Percentiles rank a stretch among this genome's conserved stretches.
phyloP scores from a whole-genome alignment of 2,888 invertebrate species.

The Brenthis daphne region DNA sequence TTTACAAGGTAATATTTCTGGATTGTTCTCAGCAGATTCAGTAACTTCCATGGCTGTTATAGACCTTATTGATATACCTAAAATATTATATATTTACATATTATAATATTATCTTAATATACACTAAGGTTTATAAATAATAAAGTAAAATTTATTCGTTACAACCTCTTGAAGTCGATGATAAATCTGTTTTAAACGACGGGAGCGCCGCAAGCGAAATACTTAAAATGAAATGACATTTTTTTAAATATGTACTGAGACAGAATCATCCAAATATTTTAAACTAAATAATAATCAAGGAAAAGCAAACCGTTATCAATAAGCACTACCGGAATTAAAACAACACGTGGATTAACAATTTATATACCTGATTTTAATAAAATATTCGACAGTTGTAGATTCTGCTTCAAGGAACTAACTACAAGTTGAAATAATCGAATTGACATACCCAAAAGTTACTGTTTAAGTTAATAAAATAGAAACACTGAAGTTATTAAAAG shows the following conservation, averaged over 20 bases:
- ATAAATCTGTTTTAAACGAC: too few species aligned
- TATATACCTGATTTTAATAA: slow-evolving; percentile 60
- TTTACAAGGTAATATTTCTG: slow-evolving; percentile 56
- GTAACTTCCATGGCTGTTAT: slow-evolving; percentile 51
- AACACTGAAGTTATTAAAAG: background rate
- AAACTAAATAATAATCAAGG: background rate
- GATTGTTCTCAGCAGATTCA: slow-evolving; percentile 42
- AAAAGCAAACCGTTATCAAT: background rate
- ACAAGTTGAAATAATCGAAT: slow-evolving; percentile 63
- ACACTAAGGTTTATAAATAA: background rate
- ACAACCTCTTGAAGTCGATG: background rate
- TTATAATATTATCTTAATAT: background rate
- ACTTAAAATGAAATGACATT: background rate
- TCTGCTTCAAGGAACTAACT: slow-evolving; percentile 60
- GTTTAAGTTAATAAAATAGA: background rate
- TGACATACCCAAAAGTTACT: slow-evolving; percentile 66
- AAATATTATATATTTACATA: slow-evolving; percentile 22
- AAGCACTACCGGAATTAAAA: slow-evolving; percentile 14
- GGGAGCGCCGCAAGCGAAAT: too few species aligned
- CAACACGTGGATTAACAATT: slow-evolving; percentile 40
- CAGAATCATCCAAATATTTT: slow-evolving; percentile 1
- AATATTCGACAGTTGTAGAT: slow-evolving; percentile 55
- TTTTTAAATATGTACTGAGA: slow-evolving; percentile 10
- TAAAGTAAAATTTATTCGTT: background rate
- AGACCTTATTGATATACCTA: slow-evolving; percentile 48